phyloP scores from a whole-genome alignment of 2,113 vertebrate species.

The Thalassoma bifasciatum region DNA sequence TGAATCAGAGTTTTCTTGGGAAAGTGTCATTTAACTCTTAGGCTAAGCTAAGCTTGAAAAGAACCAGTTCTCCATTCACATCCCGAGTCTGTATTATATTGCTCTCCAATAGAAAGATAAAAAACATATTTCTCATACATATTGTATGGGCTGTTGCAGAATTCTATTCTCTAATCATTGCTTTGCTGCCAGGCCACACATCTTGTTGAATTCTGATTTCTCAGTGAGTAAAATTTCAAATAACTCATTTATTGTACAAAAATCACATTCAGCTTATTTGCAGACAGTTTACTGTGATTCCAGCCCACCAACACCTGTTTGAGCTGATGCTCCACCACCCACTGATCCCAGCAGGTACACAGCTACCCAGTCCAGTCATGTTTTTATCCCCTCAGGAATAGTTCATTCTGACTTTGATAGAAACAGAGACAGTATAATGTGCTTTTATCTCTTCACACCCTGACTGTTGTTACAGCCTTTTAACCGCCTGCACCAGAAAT shows the following conservation, averaged over 20 bases:
- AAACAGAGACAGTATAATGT: no score
- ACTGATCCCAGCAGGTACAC: background rate
- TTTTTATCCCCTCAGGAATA: no score
- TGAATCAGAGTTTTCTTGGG: no score
- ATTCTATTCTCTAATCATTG: constrained; percentile 6
- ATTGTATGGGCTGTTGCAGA: background rate
- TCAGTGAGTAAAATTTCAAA: background rate
- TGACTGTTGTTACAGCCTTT: no score
- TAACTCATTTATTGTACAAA: constrained; percentile 20
- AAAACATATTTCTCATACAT: background rate
- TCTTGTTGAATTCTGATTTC: background rate
- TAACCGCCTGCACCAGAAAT: no score
- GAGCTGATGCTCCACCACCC: constrained; percentile 14
- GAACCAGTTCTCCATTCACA: no score
- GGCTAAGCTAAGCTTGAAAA: no score
- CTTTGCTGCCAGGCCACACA: background rate
- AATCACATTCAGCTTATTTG: constrained; percentile 3
- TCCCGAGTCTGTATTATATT: no score
- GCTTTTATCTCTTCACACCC: no score
- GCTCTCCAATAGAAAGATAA: background rate
- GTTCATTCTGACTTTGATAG: no score
- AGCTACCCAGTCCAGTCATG: no score
- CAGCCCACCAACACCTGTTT: constrained; percentile 7
- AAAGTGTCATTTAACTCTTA: no score
- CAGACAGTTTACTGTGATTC: background rate